Evolutionary conservation across 1,140 invertebrate species (phyloP), one percentile per base, ranked within the genome.

Genomic region (Adelges cooleyi): DNA sequence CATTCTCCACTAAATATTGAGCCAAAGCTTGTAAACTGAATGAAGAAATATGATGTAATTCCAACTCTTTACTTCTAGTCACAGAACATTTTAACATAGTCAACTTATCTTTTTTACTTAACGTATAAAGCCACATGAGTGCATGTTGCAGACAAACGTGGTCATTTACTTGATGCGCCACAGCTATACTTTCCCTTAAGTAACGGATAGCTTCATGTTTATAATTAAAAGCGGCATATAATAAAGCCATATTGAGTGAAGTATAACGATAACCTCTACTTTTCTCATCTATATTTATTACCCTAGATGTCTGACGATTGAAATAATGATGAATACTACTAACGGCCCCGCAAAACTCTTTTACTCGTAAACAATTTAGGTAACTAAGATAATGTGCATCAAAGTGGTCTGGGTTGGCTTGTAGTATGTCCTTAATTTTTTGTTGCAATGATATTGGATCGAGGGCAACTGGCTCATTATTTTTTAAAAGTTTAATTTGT

Each of bases 301-400:
- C 71, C 2, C 56, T 62, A 70, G 48, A 73, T 71, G 68, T 70
- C 51, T 82, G 81, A 66, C 87, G 81, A 74, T 93, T 89, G 72
- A 92, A 90, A 72, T 87, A 90, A 70, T 91, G 86, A 76, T 90
- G 87, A 0, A 95, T 76, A 68, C 86, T 87, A 69, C 90, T 84
- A 65, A 91, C 73, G 0, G 91, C 86, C 2, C 88, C 90, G 72
- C 86, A 87, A 73, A 89, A 90, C 74, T 95, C 92, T 71, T 87
- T 87, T 3, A 91, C 82, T 27, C 92, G 77, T 42, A 95, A 74
- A 71, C 86, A 91, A 75, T 95, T 95, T 69, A 95, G 76, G 73
- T 92, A 96, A 71, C 87, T 90, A 27, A 96, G 77, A 73, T 89
- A 95, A 80, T 95, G 89, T 68, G 89, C 85, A 77, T 92, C 89